These are phyloP conservation scores for Tipula helvola DNA, from an alignment of 2,888 invertebrate genomes.

Conservation along the genomic window DNA sequence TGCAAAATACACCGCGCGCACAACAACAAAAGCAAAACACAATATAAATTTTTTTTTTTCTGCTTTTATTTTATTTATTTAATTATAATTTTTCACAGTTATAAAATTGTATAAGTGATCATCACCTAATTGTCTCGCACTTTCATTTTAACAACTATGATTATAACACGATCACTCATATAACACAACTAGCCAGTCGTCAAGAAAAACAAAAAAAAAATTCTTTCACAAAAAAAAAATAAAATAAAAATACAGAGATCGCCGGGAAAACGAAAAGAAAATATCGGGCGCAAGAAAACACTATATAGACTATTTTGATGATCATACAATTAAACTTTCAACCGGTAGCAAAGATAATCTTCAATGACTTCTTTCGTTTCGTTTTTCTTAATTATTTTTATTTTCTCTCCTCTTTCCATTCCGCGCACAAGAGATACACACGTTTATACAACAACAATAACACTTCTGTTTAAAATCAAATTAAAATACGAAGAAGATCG, in stretches of 20 bases:
- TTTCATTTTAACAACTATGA: conserved; percentile 18
- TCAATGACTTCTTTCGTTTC: background rate
- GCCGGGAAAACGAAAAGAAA: background rate
- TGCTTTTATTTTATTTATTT: background rate
- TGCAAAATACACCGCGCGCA: background rate
- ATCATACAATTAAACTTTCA: conserved; percentile 29
- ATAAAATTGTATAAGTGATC: conserved; percentile 15
- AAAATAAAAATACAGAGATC: background rate
- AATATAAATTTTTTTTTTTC: background rate
- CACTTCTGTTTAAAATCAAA: conserved; percentile 10
- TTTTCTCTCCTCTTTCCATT: conserved; percentile 9
- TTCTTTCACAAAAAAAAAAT: background rate
- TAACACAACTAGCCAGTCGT: background rate
- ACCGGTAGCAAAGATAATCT: conserved; percentile 24
- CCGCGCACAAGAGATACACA: background rate
- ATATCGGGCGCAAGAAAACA: background rate
- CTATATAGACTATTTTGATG: conserved; percentile 8
- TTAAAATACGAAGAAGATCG: background rate
- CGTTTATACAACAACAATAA: background rate
- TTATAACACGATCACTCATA: conserved; percentile 11
- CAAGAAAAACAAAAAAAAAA: background rate
- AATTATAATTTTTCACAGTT: conserved; percentile 10
- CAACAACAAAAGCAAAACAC: background rate
- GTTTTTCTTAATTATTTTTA: background rate
- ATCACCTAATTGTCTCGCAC: conserved; percentile 26